Conservation (phyloP, 1,140 invertebrate genomes). For the Drosophila serrata region DNA sequence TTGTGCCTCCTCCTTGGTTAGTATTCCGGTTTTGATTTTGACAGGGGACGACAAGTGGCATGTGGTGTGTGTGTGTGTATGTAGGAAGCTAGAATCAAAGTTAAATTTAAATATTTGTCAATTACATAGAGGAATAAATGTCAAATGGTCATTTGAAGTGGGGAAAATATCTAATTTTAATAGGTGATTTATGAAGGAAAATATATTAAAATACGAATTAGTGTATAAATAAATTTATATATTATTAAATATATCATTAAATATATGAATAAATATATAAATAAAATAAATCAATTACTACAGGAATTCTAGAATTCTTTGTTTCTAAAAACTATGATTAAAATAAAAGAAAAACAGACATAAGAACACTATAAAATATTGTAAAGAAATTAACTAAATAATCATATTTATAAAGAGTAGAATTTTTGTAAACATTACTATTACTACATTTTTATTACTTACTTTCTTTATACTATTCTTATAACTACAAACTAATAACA, state of each 20-base stretch:
- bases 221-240: neutral
- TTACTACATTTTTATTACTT: too few relatives aligned
- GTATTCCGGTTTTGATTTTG: constrained; percentile 14
- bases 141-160: neutral
- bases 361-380: too few relatives aligned
- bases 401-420: too few relatives aligned
- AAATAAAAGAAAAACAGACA: neutral
- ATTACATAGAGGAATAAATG: neutral
- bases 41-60: constrained; percentile 15
- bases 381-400: neutral
- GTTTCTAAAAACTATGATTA: neutral
- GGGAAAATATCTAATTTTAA: too few relatives aligned
- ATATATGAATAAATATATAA: neutral
- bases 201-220: neutral
- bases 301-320: too few relatives aligned
- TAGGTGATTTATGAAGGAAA: neutral
- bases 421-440: too few relatives aligned
- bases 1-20: neutral
- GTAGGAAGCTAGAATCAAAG: constrained; percentile 9
- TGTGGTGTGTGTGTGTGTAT: too few relatives aligned
- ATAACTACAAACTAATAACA: too few relatives aligned
- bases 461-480: too few relatives aligned
- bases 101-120: constrained; percentile 21
- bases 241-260: neutral
- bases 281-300: too few relatives aligned